phyloP scores from a whole-genome alignment of 2,113 vertebrate species.

The Nannobrachium achirus region DNA sequence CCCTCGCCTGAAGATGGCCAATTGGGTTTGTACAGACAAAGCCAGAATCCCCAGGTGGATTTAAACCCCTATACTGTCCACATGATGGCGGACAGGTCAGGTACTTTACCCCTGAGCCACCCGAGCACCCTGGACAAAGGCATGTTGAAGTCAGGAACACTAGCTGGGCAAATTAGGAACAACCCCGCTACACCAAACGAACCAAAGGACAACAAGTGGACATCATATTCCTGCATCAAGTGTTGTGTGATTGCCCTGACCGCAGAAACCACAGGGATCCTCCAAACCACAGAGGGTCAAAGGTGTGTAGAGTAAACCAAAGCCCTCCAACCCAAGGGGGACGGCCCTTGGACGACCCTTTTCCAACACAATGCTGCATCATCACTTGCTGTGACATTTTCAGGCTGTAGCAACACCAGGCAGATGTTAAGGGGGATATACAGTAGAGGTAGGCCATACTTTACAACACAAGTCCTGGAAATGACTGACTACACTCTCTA shows the following conservation, averaged over 20 bases:
- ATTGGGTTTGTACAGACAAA: too few relatives aligned
- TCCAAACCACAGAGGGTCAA: conserved; percentile 54
- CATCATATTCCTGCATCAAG: conserved; percentile 52
- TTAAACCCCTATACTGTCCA: too few relatives aligned
- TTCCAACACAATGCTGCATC: conserved; percentile 31
- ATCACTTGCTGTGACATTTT: conserved; percentile 55
- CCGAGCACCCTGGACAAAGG: conserved; percentile 1
- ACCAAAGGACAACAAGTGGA: conserved; percentile 59
- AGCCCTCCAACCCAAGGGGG: neutral
- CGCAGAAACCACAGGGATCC: conserved; percentile 51
- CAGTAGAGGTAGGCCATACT: conserved; percentile 47
- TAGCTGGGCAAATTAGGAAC: conserved; percentile 70
- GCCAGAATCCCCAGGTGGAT: too few relatives aligned
- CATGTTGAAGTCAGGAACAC: conserved; percentile 58
- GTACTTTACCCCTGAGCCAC: too few relatives aligned
- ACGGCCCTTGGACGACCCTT: conserved; percentile 26
- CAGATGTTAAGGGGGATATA: conserved; percentile 63
- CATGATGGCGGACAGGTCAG: too few relatives aligned
- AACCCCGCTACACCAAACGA: conserved; percentile 64
- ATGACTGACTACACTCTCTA: conserved; percentile 60
- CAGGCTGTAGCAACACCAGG: conserved; percentile 47
- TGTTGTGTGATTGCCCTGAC: conserved; percentile 48
- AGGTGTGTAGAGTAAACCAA: conserved; percentile 31
- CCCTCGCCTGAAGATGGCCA: too few relatives aligned
- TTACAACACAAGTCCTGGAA: conserved; percentile 49